Evolutionary conservation across 2,888 invertebrate species (phyloP), one percentile per base, ranked within the genome.

Genomic region (Acronicta leporina): DNA sequence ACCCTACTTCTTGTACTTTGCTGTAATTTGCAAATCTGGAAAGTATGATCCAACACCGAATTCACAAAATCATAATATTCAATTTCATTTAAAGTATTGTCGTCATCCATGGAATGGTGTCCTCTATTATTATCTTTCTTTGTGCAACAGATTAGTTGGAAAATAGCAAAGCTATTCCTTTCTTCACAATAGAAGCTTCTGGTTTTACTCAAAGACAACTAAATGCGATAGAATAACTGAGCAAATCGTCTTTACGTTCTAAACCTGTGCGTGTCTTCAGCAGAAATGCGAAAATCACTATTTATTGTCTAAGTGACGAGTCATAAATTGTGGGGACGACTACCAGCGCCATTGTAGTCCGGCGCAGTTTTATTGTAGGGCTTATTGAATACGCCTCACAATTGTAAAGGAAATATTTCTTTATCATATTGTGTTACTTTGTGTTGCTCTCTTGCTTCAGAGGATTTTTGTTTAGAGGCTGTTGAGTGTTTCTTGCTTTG

Each of bases 271-370:
- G 85, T 87, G 85, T 80, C 82, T 83, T 83, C 73, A 64, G 76
- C 82, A 86, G 88, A 89, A 89, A 92, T 89, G 90, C 84, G 92
- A 92, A 93, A 93, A 92, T 92, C 92, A 91, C 88, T 89, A 93
- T 94, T 92, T 94, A 94, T 94, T 92, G 91, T 94, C 87, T 84
- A 87, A 84, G 87, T 92, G 94, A 94, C 91, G 92, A 91, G 88
- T 88, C 83, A 91, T 94, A 93, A 94, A 93, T 94, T 89, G 77
- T 64, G 54, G 68, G 73, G 87, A 87, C 87, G 86, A 85, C 82
- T 80, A 82, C 80, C 81, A 80, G 79, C 16, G 54, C 88, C 89
- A 91, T 92, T 92, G 92, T 92, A 77, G 80, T 86, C 81, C 79
- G 13, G 35, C 50, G 52, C 48, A 49, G 71, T 77, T 77, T 75